Conservation (phyloP, 2,113 vertebrate species). For the Hucho hucho region DNA sequence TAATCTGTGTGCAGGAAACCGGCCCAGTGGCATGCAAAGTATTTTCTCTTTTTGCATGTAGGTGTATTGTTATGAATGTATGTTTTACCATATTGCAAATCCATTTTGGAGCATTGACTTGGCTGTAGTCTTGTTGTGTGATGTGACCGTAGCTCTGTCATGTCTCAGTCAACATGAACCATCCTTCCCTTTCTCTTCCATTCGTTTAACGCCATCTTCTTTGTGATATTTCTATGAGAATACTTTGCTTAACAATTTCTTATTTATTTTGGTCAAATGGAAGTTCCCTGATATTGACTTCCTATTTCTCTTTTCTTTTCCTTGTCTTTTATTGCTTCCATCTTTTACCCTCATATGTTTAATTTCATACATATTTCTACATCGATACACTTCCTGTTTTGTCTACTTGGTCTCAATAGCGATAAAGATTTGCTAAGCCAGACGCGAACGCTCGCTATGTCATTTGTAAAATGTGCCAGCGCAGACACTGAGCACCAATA, state of each 20-base stretch:
- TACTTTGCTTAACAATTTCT: conserved; percentile 50
- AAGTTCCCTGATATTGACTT: conserved; percentile 94
- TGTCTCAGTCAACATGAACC: conserved; percentile 77
- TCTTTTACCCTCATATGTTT: conserved; percentile 68
- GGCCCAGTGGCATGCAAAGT: neutral
- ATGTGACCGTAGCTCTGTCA: conserved; percentile 71
- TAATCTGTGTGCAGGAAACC: no score
- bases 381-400: no score
- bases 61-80: neutral
- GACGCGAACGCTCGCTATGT: conserved; percentile 95
- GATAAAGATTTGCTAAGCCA: conserved; percentile 95
- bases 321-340: conserved; percentile 69
- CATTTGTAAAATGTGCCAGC: conserved; percentile 90
- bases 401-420: conserved; percentile 57
- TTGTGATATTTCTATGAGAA: conserved; percentile 59
- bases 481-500: conserved; percentile 94
- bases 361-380: conserved; percentile 62
- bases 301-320: conserved; percentile 89
- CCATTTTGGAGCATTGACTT: conserved; percentile 4
- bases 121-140: neutral
- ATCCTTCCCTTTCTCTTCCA: conserved; percentile 48
- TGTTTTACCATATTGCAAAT: neutral
- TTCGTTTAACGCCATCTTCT: conserved; percentile 65
- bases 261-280: conserved; percentile 75
- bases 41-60: neutral